These are phyloP conservation scores for Alcedo atthis DNA, from an alignment of 2,797 vertebrate species.

Conservation along the genomic window DNA sequence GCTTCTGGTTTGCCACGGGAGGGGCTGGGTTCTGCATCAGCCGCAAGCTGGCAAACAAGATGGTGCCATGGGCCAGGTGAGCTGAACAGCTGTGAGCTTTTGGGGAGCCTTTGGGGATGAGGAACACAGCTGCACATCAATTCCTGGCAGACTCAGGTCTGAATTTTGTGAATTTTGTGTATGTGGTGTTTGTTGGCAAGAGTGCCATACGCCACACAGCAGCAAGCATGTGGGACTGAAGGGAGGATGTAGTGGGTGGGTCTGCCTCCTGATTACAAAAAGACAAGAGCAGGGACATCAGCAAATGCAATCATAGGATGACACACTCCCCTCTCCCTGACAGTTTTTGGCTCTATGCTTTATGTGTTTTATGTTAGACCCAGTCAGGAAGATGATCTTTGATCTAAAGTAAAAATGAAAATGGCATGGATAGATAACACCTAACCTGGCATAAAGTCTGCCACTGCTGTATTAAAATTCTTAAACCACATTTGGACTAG, in stretches of 20 bases:
- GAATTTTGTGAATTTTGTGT: neutral
- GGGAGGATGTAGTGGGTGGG: neutral
- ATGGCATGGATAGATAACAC: neutral
- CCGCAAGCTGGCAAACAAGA: slow-evolving; percentile 85
- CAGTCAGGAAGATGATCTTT: neutral
- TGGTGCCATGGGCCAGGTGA: slow-evolving; percentile 94
- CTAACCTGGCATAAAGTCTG: neutral
- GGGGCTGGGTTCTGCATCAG: slow-evolving; percentile 94
- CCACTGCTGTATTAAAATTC: neutral
- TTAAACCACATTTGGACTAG: neutral
- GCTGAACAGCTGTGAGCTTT: neutral
- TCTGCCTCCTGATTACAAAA: neutral
- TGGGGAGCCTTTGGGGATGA: neutral
- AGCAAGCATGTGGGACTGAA: neutral
- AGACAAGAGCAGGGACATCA: neutral
- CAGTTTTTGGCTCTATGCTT: neutral
- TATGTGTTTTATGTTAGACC: neutral
- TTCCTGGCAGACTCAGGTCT: neutral
- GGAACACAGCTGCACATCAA: fast-evolving
- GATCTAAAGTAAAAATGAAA: neutral
- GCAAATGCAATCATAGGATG: neutral
- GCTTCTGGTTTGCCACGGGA: slow-evolving; percentile 94
- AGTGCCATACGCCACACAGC: fast-evolving
- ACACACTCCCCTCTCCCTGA: neutral
- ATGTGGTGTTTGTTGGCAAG: neutral